Evolutionary conservation across 2,888 invertebrate genomes (phyloP), one percentile per base, ranked within the genome.

Genomic region (Caenorhabditis panamensis): DNA sequence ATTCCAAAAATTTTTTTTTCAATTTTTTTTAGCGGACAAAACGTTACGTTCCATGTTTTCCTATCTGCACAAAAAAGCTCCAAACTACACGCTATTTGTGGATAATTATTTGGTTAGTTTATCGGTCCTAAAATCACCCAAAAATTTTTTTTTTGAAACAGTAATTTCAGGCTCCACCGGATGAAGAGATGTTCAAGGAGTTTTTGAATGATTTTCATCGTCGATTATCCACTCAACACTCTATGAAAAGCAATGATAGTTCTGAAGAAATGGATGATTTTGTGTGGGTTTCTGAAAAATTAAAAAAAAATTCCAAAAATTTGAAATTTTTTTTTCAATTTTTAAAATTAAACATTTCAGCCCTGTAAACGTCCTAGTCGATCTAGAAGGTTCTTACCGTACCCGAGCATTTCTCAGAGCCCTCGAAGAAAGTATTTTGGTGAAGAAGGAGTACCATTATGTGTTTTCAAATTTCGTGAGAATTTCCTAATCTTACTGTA

Each of bases 391-490:
- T 9, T 79, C 82, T 31, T 86, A 82, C 58, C 79, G 87, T 18
- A 83, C 78, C 24, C 63, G 81, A 1, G 53, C 79, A 16, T 87
- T 87, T 58, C 64, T 87, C 16, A 62, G 79, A 44, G 87, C 87
- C 20, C 73, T 87, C 1, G 85, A 85, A 47, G 87, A 87, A 56
- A 84, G 83, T 62, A 79, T 86, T 0, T 69, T 87, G 9, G 86
- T 87, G 53, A 86, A 82, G 41, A 79, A 81, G 56, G 82, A 85
- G 51, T 87, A 86, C 73, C 84, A 87, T 62, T 87, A 87, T 47
- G 85, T 87, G 4, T 86, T 87, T 51, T 86, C 87, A 16, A 87
- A 86, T 56, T 86, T 87, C 69, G 86, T 86, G 53, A 76, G 84
- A 51, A 2, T 53, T 37, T 16, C 11, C 4, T 24, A 16, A 16